Base-by-base conservation (phyloP, 2,113 vertebrate species). In the Anoura caudifer region DNA sequence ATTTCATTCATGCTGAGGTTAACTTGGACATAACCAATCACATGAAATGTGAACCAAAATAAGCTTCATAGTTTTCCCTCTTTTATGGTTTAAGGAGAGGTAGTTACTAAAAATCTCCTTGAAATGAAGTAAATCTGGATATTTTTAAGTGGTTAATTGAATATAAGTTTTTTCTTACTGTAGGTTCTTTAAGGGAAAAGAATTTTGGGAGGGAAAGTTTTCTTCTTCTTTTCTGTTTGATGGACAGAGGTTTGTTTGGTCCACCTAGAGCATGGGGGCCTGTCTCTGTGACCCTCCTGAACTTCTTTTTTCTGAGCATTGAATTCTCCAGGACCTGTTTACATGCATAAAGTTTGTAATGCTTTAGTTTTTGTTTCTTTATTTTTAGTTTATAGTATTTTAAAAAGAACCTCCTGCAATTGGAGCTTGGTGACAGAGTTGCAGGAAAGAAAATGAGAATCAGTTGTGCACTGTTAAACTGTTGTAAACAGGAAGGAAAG, bases 1-100 rank as follows among this genome's bases (percentile, higher is more conserved):
- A 83, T 86, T 95, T 96, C n/a, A 88, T 76, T 95, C 76, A 22
- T 84, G 65, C 36, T 70, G 56, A 95, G 26, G 17, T 81, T 97
- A 56, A 38, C 19, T 90, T 90, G 70, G 89, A 70, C 3, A 33
- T 76, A 67, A 31, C 20, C 33, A 81, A 2, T 91, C 50, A 82
- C 52, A 26, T 87, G 52, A 52, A 73, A 28, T 93, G 41, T 81
- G 45, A 77, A 77, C 16, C 89, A 85, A 61, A 91, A 65, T 77
- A 50, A 88, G 47, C 33, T 70, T 83, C 50, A 76, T 17, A 85
- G 45, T 69, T 96, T 95, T 50, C 43, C 45, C 19, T 90, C n/a
- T 43, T 77, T 47, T 43, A 24, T 77, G 19, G 69, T 85, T 89
- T 82, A 88, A 89, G 90, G 81, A 26, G 56, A 86, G 17, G 13